Percentiles rank a stretch among this genome's conserved stretches.
Evolutionary conservation across 1,140 invertebrate genomes (phyloP).

Genomic region (Drosophila fuyamai): DNA sequence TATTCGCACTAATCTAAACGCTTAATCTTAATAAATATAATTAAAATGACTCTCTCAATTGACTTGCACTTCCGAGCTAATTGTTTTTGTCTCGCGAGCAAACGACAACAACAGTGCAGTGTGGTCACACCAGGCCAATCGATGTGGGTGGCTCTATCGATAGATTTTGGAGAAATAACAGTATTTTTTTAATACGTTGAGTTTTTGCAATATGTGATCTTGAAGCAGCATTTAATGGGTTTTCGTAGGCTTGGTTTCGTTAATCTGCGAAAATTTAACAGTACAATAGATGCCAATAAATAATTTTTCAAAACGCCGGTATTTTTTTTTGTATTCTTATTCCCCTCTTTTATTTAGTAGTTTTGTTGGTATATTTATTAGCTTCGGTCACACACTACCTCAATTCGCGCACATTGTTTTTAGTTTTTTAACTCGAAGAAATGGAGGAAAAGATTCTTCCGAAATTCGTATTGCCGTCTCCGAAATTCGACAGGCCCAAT

Average conservation of each 20-base stretch:
- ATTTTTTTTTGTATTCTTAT: not conserved
- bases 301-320: not conserved
- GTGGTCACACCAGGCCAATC: conserved; percentile 18
- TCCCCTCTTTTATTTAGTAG: not conserved
- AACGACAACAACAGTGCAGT: conserved; percentile 13
- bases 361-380: not conserved
- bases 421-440: conserved; percentile 17
- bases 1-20: conserved; percentile 50
- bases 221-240: no score
- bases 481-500: conserved; percentile 65
- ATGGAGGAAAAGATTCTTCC: conserved; percentile 52
- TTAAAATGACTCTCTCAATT: conserved; percentile 28
- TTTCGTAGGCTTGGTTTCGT: no score
- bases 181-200: not conserved
- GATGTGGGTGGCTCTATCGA: conserved; percentile 12
- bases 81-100: conserved; percentile 25
- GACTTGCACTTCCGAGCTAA: conserved; percentile 38
- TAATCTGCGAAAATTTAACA: no score
- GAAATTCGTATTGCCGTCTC: conserved; percentile 70
- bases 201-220: no score
- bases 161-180: not conserved
- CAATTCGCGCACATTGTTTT: conserved; percentile 49
- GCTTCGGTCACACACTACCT: conserved; percentile 5
- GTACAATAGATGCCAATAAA: no score
- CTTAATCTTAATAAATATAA: conserved; percentile 35